A percentile compares a stretch with the other conserved stretches of the same genome.
phyloP scores from a whole-genome alignment of 2,113 vertebrate genomes.

The Alaudala cheleensis region DNA sequence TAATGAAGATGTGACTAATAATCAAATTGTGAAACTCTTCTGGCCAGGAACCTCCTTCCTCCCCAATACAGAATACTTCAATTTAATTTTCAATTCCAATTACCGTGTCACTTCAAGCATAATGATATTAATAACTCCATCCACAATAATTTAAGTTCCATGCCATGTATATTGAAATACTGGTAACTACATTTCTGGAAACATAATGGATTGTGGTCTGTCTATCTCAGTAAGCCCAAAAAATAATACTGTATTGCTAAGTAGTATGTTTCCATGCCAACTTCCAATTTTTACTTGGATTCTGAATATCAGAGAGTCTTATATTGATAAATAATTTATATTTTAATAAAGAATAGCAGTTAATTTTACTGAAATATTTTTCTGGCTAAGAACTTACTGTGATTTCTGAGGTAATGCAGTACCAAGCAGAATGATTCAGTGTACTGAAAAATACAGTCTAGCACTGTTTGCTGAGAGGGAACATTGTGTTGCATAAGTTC shows the following conservation, averaged over 20 bases:
- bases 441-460: background rate
- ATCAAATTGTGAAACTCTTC: conserved; percentile 5
- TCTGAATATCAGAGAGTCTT: background rate
- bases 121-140: background rate
- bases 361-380: conserved; percentile 2
- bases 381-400: background rate
- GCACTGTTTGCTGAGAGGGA: background rate
- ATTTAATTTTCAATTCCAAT: conserved; percentile 26
- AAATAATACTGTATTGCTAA: background rate
- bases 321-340: conserved; percentile 11
- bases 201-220: background rate
- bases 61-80: background rate
- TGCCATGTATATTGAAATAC: background rate
- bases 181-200: background rate
- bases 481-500: background rate
- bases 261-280: background rate
- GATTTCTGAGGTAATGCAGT: background rate
- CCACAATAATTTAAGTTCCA: background rate
- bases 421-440: background rate
- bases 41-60: background rate
- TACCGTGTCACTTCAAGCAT: background rate
- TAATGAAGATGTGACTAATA: conserved; percentile 28
- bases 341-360: conserved; percentile 18
- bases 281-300: background rate
- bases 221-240: background rate